phyloP scores from a whole-genome alignment of 2,888 invertebrate species.

The Temnothorax ravouxi region DNA sequence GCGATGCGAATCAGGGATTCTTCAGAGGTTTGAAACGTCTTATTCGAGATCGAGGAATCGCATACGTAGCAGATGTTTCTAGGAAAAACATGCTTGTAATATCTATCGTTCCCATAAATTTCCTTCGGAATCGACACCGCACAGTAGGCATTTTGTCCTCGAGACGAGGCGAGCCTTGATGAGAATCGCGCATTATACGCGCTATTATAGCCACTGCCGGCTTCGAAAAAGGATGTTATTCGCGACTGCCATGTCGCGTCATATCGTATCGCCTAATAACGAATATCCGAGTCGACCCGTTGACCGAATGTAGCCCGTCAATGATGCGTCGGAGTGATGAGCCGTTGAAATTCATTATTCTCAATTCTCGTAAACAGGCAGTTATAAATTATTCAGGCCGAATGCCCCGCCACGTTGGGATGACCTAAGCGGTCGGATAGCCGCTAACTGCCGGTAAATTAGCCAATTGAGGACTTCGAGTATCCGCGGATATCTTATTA shows the following conservation, averaged over 20 bases:
- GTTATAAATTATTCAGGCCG: conserved; percentile 87
- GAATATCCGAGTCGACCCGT: conserved; percentile 75
- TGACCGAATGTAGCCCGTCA: conserved; percentile 78
- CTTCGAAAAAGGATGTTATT: conserved; percentile 71
- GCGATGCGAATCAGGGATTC: not conserved
- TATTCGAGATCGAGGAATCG: conserved; percentile 28
- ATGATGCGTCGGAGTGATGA: conserved; percentile 77
- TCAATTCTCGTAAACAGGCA: conserved; percentile 87
- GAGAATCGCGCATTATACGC: conserved; percentile 31
- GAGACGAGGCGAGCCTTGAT: not conserved
- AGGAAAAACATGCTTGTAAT: conserved; percentile 36
- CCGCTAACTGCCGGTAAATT: conserved; percentile 86
- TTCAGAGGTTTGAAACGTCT: conserved; percentile 6
- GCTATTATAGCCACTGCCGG: conserved; percentile 17
- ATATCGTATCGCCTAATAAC: conserved; percentile 72
- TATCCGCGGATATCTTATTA: conserved; percentile 87
- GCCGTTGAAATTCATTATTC: conserved; percentile 86
- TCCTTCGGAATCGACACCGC: conserved; percentile 26
- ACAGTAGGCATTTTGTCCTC: conserved; percentile 56
- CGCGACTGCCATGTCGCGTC: conserved; percentile 66
- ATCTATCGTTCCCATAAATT: conserved; percentile 55
- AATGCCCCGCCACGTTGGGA: conserved; percentile 83
- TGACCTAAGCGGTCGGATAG: conserved; percentile 86
- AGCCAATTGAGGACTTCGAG: conserved; percentile 87
- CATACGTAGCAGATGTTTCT: conserved; percentile 21